phyloP scores from a whole-genome alignment of 2,888 invertebrate genomes.

The Chrysomela aeneicollis region DNA sequence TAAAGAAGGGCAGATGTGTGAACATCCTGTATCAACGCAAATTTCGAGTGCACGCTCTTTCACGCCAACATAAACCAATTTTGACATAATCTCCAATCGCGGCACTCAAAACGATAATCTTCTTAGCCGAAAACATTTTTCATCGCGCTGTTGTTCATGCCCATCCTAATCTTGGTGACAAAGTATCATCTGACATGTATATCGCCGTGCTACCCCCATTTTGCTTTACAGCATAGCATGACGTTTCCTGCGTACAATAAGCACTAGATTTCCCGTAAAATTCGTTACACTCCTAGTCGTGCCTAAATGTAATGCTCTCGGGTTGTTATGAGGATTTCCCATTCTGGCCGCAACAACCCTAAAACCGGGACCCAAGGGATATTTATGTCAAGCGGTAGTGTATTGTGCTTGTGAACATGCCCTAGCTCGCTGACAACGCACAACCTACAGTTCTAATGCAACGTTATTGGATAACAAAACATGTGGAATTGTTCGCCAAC shows the following conservation, averaged over 20 bases:
- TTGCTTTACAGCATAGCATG: slow-evolving; percentile 11
- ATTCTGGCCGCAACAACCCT: slow-evolving; percentile 33
- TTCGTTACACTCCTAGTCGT: slow-evolving; percentile 17
- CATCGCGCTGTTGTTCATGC: neutral
- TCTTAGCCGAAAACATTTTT: slow-evolving; percentile 6
- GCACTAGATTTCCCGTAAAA: slow-evolving; percentile 19
- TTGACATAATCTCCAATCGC: neutral
- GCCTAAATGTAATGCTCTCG: slow-evolving; percentile 25
- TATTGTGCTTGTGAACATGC: slow-evolving; percentile 38
- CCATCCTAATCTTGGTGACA: neutral
- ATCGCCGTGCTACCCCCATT: slow-evolving; percentile 6
- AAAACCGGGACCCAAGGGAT: slow-evolving; percentile 34
- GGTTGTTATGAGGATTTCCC: slow-evolving; percentile 32
- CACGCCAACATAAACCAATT: neutral
- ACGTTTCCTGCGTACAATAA: slow-evolving; percentile 20
- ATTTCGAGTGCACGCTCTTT: neutral
- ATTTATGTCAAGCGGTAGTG: slow-evolving; percentile 43
- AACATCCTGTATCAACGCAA: too few relatives aligned
- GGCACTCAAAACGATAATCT: slow-evolving; percentile 5
- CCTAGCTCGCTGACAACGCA: slow-evolving; percentile 28
- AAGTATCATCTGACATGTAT: slow-evolving; percentile 18
- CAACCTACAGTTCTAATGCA: slow-evolving; percentile 13
- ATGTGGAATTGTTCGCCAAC: too few relatives aligned
- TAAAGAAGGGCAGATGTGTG: too few relatives aligned
- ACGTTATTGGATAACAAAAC: neutral